These are phyloP conservation scores for Dinomys branickii DNA, from an alignment of 2,113 vertebrate species.

Conservation along the genomic window DNA sequence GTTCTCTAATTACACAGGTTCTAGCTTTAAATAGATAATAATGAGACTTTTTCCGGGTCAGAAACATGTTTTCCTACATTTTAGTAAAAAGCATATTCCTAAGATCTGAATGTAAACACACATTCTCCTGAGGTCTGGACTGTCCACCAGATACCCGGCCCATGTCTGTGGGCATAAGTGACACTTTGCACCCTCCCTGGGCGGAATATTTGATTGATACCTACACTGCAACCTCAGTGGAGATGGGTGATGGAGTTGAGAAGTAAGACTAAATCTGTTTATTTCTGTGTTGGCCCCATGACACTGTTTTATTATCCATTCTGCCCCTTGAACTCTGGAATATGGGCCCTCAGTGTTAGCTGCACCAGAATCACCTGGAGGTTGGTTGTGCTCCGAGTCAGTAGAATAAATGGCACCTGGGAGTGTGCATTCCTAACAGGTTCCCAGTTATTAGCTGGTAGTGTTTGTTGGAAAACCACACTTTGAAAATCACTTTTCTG, in stretches of 20 bases:
- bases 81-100: background rate
- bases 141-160: background rate
- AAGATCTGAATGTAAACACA: background rate
- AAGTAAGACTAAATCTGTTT: background rate
- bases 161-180: rapidly evolving
- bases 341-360: background rate
- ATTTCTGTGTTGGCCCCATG: background rate
- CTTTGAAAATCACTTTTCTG: background rate
- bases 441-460: background rate
- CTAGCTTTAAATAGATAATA: background rate
- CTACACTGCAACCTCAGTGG: rapidly evolving
- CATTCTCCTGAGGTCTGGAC: background rate
- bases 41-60: background rate
- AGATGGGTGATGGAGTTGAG: rapidly evolving
- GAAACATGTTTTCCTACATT: background rate
- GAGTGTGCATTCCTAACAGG: background rate
- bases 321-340: background rate
- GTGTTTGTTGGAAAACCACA: too few relatives aligned
- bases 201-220: background rate
- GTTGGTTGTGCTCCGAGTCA: background rate
- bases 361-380: background rate
- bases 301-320: background rate
- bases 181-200: rapidly evolving
- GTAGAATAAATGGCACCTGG: background rate
- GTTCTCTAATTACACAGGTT: slow-evolving; percentile 24